Conservation (phyloP, 1,140 invertebrate genomes). For the Zophobas atratus region DNA sequence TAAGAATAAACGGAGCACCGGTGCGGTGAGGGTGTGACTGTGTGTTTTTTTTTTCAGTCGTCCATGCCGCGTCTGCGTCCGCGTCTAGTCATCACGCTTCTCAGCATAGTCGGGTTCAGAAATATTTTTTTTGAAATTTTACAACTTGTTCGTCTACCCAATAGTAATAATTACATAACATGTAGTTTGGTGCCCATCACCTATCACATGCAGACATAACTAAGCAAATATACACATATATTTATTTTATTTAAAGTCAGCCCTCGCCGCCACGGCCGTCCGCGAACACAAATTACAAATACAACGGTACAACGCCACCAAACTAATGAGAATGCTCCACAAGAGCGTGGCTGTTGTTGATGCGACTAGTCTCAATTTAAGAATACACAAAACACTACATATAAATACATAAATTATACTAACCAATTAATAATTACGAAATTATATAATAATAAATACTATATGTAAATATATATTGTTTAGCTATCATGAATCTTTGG, state of each 20-base stretch:
- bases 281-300: conserved; percentile 61
- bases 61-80: conserved; percentile 25
- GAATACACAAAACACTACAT: conserved; percentile 66
- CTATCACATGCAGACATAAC: conserved; percentile 37
- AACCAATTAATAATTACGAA: conserved; percentile 56
- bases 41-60: background rate
- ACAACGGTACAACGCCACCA: conserved; percentile 59
- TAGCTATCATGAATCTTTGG: conserved; percentile 60
- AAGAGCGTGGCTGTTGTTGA: conserved; percentile 55
- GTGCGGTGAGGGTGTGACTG: conserved; percentile 36
- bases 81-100: conserved; percentile 32
- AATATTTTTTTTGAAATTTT: background rate
- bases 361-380: conserved; percentile 63
- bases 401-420: conserved; percentile 64
- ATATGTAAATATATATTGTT: conserved; percentile 48
- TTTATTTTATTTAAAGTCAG: conserved; percentile 37
- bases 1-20: conserved; percentile 46
- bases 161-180: conserved; percentile 22
- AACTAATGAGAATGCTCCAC: conserved; percentile 48
- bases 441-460: conserved; percentile 53
- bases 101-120: conserved; percentile 20
- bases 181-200: conserved; percentile 38
- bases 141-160: background rate
- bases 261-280: conserved; percentile 55
- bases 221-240: conserved; percentile 35